Conservation (phyloP, 2,888 invertebrate genomes). For the Acleris holmiana region DNA sequence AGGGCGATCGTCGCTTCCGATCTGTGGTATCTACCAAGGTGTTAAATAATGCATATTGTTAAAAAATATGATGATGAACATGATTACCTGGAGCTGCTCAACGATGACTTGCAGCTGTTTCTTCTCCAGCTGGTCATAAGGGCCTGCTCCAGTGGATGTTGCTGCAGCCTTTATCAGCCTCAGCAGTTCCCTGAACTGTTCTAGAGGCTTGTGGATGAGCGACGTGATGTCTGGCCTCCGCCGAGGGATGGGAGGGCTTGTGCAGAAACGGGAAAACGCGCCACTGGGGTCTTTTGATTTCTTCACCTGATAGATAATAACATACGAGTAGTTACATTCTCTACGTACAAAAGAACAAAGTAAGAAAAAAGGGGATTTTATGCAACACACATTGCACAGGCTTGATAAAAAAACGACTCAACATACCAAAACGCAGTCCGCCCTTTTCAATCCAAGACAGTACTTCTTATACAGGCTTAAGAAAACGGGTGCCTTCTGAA, state of each 20-base stretch:
- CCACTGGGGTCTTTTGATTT: slow-evolving; percentile 90
- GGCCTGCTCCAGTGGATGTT: slow-evolving; percentile 66
- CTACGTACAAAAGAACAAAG: too few relatives aligned
- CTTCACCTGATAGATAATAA: slow-evolving; percentile 79
- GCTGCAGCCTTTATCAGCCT: slow-evolving; percentile 77
- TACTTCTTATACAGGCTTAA: slow-evolving; percentile 92
- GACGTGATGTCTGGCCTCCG: slow-evolving; percentile 93
- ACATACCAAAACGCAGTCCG: slow-evolving; percentile 91
- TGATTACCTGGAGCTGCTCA: slow-evolving; percentile 73
- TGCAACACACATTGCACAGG: too few relatives aligned
- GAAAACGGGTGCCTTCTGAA: slow-evolving; percentile 89
- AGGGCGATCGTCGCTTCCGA: too few relatives aligned
- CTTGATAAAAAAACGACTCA: too few relatives aligned
- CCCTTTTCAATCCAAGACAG: slow-evolving; percentile 92
- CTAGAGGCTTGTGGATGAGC: slow-evolving; percentile 92
- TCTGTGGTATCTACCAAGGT: too few relatives aligned
- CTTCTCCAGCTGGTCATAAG: slow-evolving; percentile 77
- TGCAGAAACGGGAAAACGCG: slow-evolving; percentile 91
- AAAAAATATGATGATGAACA: not conserved
- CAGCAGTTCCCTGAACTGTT: slow-evolving; percentile 86
- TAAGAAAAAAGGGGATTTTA: too few relatives aligned
- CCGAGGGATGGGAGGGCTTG: slow-evolving; percentile 91
- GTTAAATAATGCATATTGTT: not conserved
- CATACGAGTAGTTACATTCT: slow-evolving; percentile 60
- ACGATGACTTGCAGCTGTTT: slow-evolving; percentile 78